phyloP scores from a whole-genome alignment of 2,888 invertebrate genomes.

The Orgyia antiqua region DNA sequence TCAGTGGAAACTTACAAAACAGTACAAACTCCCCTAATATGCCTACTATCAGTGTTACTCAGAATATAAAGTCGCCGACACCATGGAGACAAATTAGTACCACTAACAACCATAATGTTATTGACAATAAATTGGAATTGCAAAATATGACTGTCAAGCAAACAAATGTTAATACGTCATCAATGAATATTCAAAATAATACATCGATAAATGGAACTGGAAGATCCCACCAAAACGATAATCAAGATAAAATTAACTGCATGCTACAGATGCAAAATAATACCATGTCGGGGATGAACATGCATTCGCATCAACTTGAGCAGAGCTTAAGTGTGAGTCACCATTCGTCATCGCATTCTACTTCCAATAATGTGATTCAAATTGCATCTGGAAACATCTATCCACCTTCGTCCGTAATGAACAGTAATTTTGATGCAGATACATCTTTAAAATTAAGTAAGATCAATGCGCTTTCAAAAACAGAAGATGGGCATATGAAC shows the following conservation, averaged over 20 bases:
- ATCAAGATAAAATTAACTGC: constrained; percentile 56
- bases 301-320: constrained; percentile 66
- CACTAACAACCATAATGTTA: constrained; percentile 30
- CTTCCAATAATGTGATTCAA: constrained; percentile 67
- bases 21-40: constrained; percentile 48
- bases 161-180: constrained; percentile 41
- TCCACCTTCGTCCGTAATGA: constrained; percentile 57
- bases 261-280: constrained; percentile 53
- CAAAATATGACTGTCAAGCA: constrained; percentile 56
- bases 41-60: constrained; percentile 70
- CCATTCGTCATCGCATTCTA: constrained; percentile 54
- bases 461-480: constrained; percentile 66
- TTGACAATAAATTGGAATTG: constrained; percentile 57
- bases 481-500: constrained; percentile 68
- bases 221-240: constrained; percentile 47
- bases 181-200: constrained; percentile 52
- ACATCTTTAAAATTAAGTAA: constrained; percentile 69
- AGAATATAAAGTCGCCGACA: constrained; percentile 65
- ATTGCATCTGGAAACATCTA: constrained; percentile 71
- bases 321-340: constrained; percentile 56
- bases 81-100: constrained; percentile 64
- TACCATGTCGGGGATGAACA: constrained; percentile 42
- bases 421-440: constrained; percentile 64
- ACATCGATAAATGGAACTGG: constrained; percentile 31
- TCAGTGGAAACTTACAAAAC: constrained; percentile 67